These are phyloP conservation scores for Ammodytes dubius DNA, from an alignment of 2,113 vertebrate genomes.

Conservation along the genomic window DNA sequence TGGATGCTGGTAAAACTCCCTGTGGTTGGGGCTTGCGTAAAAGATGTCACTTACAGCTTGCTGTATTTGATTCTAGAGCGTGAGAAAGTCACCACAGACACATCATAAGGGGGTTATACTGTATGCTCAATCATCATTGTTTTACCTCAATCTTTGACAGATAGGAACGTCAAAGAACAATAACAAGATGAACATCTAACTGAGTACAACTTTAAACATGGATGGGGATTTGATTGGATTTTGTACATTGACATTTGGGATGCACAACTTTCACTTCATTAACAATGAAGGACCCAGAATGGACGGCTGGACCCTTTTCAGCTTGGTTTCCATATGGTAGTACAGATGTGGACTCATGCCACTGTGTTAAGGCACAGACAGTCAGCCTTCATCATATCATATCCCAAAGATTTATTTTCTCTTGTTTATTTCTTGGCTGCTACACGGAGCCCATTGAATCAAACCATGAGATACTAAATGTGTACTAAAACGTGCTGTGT, in stretches of 20 bases:
- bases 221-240: constrained; percentile 10
- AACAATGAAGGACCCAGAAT: neutral
- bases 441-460: constrained; percentile 19
- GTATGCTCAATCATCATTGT: too few species aligned
- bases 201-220: neutral
- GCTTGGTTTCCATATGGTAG: neutral
- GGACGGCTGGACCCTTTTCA: neutral
- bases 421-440: neutral
- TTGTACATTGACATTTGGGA: neutral
- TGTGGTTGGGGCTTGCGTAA: too few species aligned
- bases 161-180: too few species aligned
- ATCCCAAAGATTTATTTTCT: neutral
- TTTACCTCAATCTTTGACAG: too few species aligned
- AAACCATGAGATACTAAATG: neutral
- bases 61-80: too few species aligned
- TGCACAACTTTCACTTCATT: neutral
- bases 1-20: too few species aligned
- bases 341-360: neutral
- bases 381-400: constrained; percentile 3
- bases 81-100: too few species aligned
- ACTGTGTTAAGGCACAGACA: constrained; percentile 3
- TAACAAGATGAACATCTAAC: too few species aligned
- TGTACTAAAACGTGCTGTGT: neutral
- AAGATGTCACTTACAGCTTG: too few species aligned
- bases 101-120: too few species aligned